phyloP scores from a whole-genome alignment of 2,888 invertebrate genomes.

The Orthonychiurus folsomi region DNA sequence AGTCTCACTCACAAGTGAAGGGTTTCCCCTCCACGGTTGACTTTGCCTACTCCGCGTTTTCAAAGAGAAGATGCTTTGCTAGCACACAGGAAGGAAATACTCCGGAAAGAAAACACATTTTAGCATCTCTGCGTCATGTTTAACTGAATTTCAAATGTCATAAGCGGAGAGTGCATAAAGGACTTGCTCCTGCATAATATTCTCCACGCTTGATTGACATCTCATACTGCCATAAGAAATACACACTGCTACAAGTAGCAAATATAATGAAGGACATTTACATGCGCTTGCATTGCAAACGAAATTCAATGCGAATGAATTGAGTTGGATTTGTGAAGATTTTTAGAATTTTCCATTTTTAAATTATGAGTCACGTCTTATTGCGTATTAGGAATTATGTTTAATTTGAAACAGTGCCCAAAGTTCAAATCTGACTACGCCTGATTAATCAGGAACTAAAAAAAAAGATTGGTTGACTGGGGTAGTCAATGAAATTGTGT shows the following conservation, averaged over 20 bases:
- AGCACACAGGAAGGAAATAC: neutral
- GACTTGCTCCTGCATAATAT: neutral
- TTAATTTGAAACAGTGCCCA: neutral
- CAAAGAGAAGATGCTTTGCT: neutral
- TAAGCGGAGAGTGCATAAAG: no score
- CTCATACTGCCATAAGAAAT: no score
- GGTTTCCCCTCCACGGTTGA: neutral
- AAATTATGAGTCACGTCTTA: no score
- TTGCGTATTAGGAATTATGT: no score
- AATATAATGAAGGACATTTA: neutral
- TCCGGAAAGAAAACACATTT: neutral
- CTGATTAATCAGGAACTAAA: neutral
- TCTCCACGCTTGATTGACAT: neutral
- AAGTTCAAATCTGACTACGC: neutral
- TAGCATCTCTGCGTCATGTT: neutral
- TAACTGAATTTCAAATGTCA: neutral
- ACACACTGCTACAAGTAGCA: neutral
- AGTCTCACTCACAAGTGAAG: neutral
- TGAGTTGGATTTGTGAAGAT: no score
- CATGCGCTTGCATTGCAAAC: no score
- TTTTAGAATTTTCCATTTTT: no score
- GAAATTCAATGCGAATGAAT: no score
- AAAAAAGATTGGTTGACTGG: no score
- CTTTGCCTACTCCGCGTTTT: neutral
- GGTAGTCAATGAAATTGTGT: neutral